Base-by-base conservation (phyloP, 64 coral and sea anemone genomes). In the Pocillopora verrucosa region DNA sequence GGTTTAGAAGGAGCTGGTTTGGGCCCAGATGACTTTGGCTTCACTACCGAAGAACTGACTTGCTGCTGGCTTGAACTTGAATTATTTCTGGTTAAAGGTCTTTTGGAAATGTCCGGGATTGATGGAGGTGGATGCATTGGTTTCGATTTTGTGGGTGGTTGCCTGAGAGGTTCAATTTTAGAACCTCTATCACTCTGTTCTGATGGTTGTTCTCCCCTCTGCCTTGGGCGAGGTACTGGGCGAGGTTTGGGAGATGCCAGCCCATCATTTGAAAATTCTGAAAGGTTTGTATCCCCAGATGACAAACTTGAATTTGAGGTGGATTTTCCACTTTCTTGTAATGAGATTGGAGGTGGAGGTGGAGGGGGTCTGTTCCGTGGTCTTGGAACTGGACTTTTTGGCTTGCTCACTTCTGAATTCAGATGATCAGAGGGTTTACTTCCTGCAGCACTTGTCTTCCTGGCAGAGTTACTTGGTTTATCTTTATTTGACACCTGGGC, bases 281-380 rank as follows among this genome's bases (percentile, higher is more conserved):
- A 60, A 36, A 75, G 60, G 78, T 20, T 78, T 69, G 30, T 25
- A 35, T 87, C 79, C 79, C 72, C 61, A 4, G 94, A 95, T 11
- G 86, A 64, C 19, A 74, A 64, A 63, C 86, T 88, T 20, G 69
- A 64, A 76, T 13, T 87, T 65, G 86, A 78, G 3, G 73, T 76
- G 34, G 84, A 69, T 34, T 60, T 75, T 62, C 56, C 87, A 69
- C 70, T 74, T 20, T 87, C 56, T 69, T 76, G 76, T 7, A 59
- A 76, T 73, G 22, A 24, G 9, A 36, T 65, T 4, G 92, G 87
- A 60, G 92, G 92, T 73, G 91, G 94, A 45, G 94, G 94, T 74
- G 92, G 77, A 3, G 95, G 95, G 61, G 95, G 95, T 91, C 82
- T 87, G 72, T 97, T 87, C 82, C 95, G 88, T 73, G 95, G 95